Evolutionary conservation across 2,888 invertebrate species (phyloP), one percentile per base, ranked within the genome.

Genomic region (Asteroscopus sphinx): DNA sequence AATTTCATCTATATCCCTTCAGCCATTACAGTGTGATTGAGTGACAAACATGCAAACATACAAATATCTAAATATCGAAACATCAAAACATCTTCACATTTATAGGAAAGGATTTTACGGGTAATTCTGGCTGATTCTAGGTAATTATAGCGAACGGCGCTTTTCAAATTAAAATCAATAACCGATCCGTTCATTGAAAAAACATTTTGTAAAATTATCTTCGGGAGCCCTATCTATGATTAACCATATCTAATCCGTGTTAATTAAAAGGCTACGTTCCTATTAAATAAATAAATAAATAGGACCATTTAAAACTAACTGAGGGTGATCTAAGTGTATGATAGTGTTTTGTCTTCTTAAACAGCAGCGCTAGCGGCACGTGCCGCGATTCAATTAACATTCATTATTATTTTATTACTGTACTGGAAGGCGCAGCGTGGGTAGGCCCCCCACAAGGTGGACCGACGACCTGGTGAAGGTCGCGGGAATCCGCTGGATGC

Each of bases 321-420:
- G 40, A 58, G 75, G 74, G 75, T 59, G 75, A 75, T 69, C n/a
- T 28, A 26, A 59, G 25, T 13, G 41, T 15, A 58, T n/a, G 73
- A 75, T 75, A 75, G 49, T 40, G 65, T 47, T 62, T 69, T 67
- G 72, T 75, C 58, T 67, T 21, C 40, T 47, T 66, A 58, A 58
- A 59, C 16, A 41, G 53, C 37, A 33, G 37, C 37, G 51, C 36
- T 40, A 25, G 35, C 11, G 68, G 44, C 81, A 60, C 81, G 80
- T 79, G 81, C 55, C 77, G 46, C 55, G 47, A 51, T 69, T 76
- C 60, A 71, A 80, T 79, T 80, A 76, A 62, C 51, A 71, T 68
- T 69, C 58, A 68, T 63, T 60, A 55, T 63, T 41, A 77, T 74
- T 74, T 62, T 68, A 64, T 66, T 69, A 54, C 66, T 63, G 57